Percentiles rank a stretch among this genome's conserved stretches.
Conservation (phyloP, 2,113 vertebrate genomes). For the Xyliphius kryptos region DNA sequence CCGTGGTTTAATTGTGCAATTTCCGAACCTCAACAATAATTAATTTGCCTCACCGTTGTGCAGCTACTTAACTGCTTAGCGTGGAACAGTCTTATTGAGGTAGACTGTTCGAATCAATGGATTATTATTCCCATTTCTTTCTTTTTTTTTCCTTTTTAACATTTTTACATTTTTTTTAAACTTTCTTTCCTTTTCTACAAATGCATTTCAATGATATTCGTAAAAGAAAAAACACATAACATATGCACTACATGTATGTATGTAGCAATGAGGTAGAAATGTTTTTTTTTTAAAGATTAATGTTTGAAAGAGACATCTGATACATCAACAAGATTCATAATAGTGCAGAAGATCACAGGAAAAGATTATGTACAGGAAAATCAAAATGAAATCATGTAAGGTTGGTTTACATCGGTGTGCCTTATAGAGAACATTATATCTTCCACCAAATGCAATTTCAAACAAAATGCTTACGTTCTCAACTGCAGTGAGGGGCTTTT, state of each 20-base stretch:
- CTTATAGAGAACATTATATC: too few relatives aligned
- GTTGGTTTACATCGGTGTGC: too few relatives aligned
- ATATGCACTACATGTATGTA: slow-evolving; percentile 98
- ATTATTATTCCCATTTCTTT: slow-evolving; percentile 60
- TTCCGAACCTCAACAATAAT: slow-evolving; percentile 71
- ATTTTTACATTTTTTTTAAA: too few relatives aligned
- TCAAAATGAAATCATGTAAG: too few relatives aligned
- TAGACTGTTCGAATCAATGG: slow-evolving; percentile 95
- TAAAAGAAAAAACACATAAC: slow-evolving; percentile 74
- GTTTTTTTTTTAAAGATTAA: slow-evolving; percentile 93
- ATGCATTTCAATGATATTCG: slow-evolving; percentile 86
- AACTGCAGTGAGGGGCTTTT: too few relatives aligned
- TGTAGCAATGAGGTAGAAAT: slow-evolving; percentile 99
- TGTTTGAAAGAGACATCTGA: slow-evolving; percentile 60
- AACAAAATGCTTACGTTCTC: too few relatives aligned
- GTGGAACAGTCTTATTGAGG: slow-evolving; percentile 96
- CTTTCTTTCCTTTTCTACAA: slow-evolving; percentile 68
- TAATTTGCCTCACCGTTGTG: slow-evolving; percentile 73
- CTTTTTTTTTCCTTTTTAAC: slow-evolving; percentile 30
- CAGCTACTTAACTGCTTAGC: slow-evolving; percentile 83
- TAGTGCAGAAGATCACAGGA: too few relatives aligned
- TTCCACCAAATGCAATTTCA: too few relatives aligned
- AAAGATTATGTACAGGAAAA: too few relatives aligned
- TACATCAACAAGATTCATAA: too few relatives aligned
- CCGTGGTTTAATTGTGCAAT: slow-evolving; percentile 73